Percentiles rank a stretch among this genome's conserved stretches.
Conservation (phyloP, 2,113 vertebrate species). For the Dinomys branickii region DNA sequence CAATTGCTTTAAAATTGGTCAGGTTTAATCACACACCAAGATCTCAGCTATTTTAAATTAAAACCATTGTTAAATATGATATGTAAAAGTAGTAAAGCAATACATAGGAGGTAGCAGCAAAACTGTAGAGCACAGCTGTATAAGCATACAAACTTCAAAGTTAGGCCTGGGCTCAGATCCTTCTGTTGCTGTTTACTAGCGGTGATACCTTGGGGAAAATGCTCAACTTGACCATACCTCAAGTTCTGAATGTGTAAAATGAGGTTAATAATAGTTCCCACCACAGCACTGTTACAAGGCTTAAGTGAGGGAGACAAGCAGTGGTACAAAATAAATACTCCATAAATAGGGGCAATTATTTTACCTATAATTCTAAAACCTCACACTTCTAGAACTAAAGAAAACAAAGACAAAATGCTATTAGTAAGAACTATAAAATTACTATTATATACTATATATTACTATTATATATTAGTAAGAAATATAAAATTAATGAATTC, state of each 20-base stretch:
- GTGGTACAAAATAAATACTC: constrained; percentile 30
- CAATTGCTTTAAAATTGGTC: constrained; percentile 32
- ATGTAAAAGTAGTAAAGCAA: constrained; percentile 3
- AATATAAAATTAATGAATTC: constrained; percentile 49
- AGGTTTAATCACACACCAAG: constrained; percentile 43
- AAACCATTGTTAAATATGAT: constrained; percentile 18
- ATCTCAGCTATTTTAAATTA: constrained; percentile 17
- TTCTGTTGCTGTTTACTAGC: background rate
- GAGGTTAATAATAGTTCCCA: background rate
- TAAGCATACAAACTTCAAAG: background rate
- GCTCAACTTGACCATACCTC: background rate
- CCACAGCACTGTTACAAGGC: background rate
- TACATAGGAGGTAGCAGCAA: background rate
- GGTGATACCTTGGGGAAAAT: background rate
- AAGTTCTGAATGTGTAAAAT: constrained; percentile 59
- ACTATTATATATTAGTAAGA: constrained; percentile 46
- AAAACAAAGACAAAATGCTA: background rate
- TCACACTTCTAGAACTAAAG: background rate
- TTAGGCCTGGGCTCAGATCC: background rate
- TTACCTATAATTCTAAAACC: constrained; percentile 9
- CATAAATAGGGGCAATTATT: background rate
- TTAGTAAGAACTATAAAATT: constrained; percentile 51
- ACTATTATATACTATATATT: too few species aligned
- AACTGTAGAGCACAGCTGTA: background rate
- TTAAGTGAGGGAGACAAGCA: constrained; percentile 37